Base-by-base conservation (phyloP, 1,140 invertebrate species). In the Diabrotica undecimpunctata region DNA sequence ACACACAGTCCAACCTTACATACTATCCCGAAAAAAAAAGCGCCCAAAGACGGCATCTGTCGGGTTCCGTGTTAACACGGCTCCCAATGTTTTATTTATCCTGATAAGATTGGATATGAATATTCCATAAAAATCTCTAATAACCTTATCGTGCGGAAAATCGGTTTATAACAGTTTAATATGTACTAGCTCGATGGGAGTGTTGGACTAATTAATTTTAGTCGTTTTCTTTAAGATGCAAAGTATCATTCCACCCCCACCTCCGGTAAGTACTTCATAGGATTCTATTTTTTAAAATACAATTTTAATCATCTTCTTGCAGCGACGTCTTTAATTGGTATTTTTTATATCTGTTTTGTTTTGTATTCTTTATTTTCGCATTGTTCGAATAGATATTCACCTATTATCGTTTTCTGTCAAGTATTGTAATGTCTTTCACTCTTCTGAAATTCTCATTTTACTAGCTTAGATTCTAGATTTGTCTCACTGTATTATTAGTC, bases 21-120 rank as follows among this genome's bases (percentile, higher is more conserved):
- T 25, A 25, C 25, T 2, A 25, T 25, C 4, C 25, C 25, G 25
- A 25, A 25, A 25, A 25, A 25, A 25, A 25, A 25, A 25, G 25
- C 25, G 25, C 25, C 1, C 25, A 46, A 46, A 46, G 8, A 46
- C 41, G 41, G 41, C 41, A 46, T 46, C 41, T 46, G 41, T 46
- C 41, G 41, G n/a, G 6, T 46, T 10, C n/a, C 8, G 6, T 46
- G 41, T 46, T 46, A 46, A 46, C 41, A 46, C n/a, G 41, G 8
- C 41, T 46, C 6, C 41, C 41, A 10, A 46, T 46, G n/a, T 46
- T 46, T 46, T 10, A 46, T 46, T 46, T n/a, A 25, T 46, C 8
- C 41, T 46, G 41, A 46, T 46, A 46, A 46, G 41, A 46, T 10
- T 46, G 41, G 41, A 46, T 46, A 46, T 46, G n/a, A n/a, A 46